Base-by-base conservation (phyloP, 23 tunicate species). In the Phallusia fumigata region DNA sequence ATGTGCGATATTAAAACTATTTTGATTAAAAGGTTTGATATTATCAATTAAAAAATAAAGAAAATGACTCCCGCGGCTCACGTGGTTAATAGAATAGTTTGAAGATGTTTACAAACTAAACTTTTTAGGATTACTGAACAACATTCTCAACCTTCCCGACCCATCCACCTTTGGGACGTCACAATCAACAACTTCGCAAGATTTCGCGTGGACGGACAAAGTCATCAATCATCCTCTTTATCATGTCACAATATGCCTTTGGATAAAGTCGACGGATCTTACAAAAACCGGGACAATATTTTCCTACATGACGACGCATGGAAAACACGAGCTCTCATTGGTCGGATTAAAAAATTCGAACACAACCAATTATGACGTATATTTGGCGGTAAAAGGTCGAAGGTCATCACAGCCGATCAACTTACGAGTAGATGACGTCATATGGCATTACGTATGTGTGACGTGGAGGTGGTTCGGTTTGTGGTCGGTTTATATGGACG, bases 341-440 rank as follows among this genome's bases (percentile, higher is more conserved):
- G 69, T 77, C 73, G 52, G 82, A 0, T 77, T 32, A 5, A 79
- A 33, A n/a, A 21, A 22, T 22, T 58, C 69, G 13, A 5, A 31
- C n/a, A 19, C 11, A 3, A 19, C 35, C 78, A 36, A 40, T 28
- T 74, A 74, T 50, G 44, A 83, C 85, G 53, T 81, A 33, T 81
- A 81, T 69, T 45, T 81, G 22, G 72, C 74, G 24, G 86, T 47
- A 16, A 32, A 31, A 18, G 72, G 44, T 24, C 47, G 30, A 28
- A 33, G 45, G 30, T 52, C 74, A 52, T 13, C 79, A 24, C 31
- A 24, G 40, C 36, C 86, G 30, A 49, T 83, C 24, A 34, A 40
- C 36, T 75, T 84, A 31, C 81, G 88, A 13, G 31, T 84, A 2
- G 82, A 84, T 84, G 88, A 84, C 88, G 88, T 40, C 28, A 36